Base-by-base conservation (phyloP, 2,888 invertebrate genomes). In the Meta bourneti region DNA sequence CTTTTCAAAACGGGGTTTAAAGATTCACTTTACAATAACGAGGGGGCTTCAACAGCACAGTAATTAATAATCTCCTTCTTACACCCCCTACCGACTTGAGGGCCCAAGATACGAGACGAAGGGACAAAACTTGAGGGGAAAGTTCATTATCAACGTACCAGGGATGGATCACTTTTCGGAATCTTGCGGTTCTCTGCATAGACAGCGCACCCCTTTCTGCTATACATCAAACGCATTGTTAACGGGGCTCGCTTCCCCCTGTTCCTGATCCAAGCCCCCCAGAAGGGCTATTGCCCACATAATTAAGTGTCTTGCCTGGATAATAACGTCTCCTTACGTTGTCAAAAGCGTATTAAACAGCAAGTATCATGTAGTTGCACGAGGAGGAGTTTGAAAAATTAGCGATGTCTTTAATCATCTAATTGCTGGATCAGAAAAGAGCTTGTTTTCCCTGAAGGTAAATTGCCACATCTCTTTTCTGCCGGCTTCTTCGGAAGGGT, bases 151-250 rank as follows among this genome's bases (percentile, higher is more conserved):
- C 89, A 84, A 19, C 82, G 72, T 52, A 69, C 75, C 20, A 77
- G 49, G 78, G 71, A 82, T 84, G 83, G 83, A 78, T 84, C 80
- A 70, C 82, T 89, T 89, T 89, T 83, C 83, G 83, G 83, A 89
- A 84, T 89, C 89, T 89, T 78, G 89, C 48, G 89, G 89, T 89
- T 89, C 82, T 19, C 81, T 71, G 8, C n/a, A 34, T 34, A 71
- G 82, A 51, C 11, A 49, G 81, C 70, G 7, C 71, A 34, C 34
- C 34, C 34, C 34, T 34, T 34, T 34, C 34, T 75, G 89, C 83
- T 49, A 89, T 89, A 89, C 89, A 89, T 89, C 89, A 89, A 89
- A 89, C 77, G 89, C 89, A 89, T 89, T 89, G 89, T 89, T 89
- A 84, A 70, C 48, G 78, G 52, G 52, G 69, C 51, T 9, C 79